Evolutionary conservation across 2,113 vertebrate species (phyloP), one percentile per base, ranked within the genome.

Genomic region (Romanogobio albipinnatus): DNA sequence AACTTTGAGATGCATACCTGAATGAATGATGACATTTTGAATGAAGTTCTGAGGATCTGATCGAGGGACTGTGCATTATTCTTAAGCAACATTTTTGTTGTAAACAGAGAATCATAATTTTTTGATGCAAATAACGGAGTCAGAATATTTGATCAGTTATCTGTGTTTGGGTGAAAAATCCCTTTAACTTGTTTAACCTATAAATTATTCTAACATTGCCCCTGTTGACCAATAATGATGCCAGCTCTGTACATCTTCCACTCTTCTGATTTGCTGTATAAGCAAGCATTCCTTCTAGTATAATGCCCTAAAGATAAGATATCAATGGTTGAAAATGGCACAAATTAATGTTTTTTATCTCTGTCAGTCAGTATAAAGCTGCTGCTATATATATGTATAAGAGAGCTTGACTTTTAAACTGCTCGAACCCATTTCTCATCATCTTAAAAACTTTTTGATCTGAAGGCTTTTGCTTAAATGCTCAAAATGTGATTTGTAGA

Each of bases 11-110:
- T 47, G 9, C 47, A 70, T 36, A 74, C 39, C 43, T 74, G 10
- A 53, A 19, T 39, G 61, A 66, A 81, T 81, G 17, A 81, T 36
- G 61, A 47, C 45, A 62, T 33, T 68, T 68, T 51, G 14, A 22
- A 33, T 59, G n/a, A 74, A 2, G 45, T 24, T 49, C 43, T 43
- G 24, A 74, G 5, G 45, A 47, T 49, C 43, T 43, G 24, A n/a
- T n/a, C n/a, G n/a, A 29, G 7, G 47, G 74, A 51, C 15, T 9
- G 49, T 76, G 26, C 74, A 53, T 76, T 76, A 53, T 76, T 6
- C 73, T 29, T 11, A 49, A 13, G 10, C 53, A 56, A 56, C 19
- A 45, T 73, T 47, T 73, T 19, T 11, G 33, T 79, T 79, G 39
- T 61, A 59, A 61, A 62, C 58, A 62, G 43, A 26, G n/a, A 56